Evolutionary conservation across 2,113 vertebrate species (phyloP).

Genomic region (Lasiurus borealis): DNA sequence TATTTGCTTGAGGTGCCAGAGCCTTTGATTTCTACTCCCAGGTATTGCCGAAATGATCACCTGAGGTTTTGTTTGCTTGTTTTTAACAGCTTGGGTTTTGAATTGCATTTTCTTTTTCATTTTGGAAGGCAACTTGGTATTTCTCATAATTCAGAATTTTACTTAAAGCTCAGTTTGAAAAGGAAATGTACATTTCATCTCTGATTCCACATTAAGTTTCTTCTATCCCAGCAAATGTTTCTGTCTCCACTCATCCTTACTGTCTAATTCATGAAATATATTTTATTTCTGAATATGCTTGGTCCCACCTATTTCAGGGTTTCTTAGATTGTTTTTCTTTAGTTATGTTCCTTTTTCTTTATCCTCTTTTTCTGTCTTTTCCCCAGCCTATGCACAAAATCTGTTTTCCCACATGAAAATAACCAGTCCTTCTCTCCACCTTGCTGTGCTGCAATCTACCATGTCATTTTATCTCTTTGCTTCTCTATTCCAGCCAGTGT

Average conservation of each 20-base stretch:
- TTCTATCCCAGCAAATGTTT: background rate
- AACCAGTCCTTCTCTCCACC: background rate
- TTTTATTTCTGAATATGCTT: background rate
- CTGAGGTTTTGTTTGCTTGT: constrained; percentile 20
- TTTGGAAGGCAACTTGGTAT: constrained; percentile 33
- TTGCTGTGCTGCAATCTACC: background rate
- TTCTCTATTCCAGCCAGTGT: background rate
- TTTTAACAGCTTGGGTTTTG: constrained; percentile 22
- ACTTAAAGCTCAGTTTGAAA: background rate
- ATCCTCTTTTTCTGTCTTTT: background rate
- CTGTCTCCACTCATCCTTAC: background rate
- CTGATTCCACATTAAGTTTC: background rate
- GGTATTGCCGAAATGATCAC: background rate
- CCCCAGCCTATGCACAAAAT: background rate
- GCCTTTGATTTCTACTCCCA: background rate
- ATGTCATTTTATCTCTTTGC: background rate
- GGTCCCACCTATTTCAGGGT: background rate
- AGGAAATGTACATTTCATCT: background rate
- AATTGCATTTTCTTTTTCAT: constrained; percentile 23
- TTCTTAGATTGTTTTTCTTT: background rate
- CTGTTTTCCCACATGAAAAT: background rate
- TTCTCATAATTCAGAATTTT: constrained; percentile 54
- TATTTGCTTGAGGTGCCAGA: background rate
- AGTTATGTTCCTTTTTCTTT: background rate
- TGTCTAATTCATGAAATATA: background rate